phyloP scores from a whole-genome alignment of 53 echinoderm and acorn worm species.

The Holothuria leucospilota region DNA sequence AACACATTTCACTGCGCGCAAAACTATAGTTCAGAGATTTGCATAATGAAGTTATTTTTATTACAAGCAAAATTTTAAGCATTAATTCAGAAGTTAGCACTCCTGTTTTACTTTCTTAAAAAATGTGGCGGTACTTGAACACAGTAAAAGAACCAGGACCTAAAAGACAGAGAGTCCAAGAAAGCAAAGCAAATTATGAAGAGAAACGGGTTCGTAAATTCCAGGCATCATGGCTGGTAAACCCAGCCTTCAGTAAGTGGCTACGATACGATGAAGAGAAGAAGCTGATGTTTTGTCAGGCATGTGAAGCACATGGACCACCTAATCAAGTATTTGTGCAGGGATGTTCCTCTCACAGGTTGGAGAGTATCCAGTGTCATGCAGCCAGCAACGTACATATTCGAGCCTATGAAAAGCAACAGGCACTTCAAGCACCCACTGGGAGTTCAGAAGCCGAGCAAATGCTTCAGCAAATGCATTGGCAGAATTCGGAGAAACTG shows the following conservation, averaged over 20 bases:
- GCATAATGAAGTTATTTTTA: too few species aligned
- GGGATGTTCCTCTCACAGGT: conserved; percentile 2
- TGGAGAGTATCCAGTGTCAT: conserved; percentile 39
- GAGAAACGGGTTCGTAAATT: not conserved
- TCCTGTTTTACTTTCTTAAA: not conserved
- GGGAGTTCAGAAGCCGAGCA: conserved; percentile 43
- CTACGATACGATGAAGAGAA: not conserved
- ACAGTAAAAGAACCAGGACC: not conserved
- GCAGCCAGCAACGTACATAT: conserved; percentile 50
- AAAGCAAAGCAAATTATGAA: not conserved
- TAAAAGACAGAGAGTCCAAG: not conserved
- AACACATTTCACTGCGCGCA: too few species aligned
- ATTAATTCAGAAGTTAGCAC: too few species aligned
- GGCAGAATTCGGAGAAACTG: not conserved
- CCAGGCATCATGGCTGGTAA: not conserved
- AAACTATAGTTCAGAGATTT: too few species aligned
- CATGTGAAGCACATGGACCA: not conserved
- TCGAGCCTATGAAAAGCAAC: conserved; percentile 25
- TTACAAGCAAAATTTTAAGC: too few species aligned
- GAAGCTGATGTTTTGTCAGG: not conserved
- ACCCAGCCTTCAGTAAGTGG: not conserved
- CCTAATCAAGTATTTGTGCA: not conserved
- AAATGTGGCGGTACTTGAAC: not conserved
- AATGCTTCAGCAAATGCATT: conserved; percentile 52
- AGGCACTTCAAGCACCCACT: conserved; percentile 16